Conservation (phyloP, 2,888 invertebrate species). For the Caenorhabditis sp. region DNA sequence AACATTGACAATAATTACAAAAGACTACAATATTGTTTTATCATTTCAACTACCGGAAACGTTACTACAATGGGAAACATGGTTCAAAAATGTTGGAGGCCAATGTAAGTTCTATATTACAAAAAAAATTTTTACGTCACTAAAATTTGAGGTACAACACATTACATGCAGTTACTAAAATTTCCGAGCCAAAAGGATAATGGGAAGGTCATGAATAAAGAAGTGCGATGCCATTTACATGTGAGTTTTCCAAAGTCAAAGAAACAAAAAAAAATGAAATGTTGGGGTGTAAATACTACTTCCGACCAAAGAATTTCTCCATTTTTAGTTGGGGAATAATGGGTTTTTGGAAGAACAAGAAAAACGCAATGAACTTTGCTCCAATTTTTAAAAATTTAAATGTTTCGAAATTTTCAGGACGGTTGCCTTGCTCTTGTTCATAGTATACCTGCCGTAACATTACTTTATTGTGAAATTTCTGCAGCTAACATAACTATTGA, state of each 20-base stretch:
- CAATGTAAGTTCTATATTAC: constrained; percentile 37
- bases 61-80: constrained; percentile 49
- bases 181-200: constrained; percentile 33
- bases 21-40: constrained; percentile 35
- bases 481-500: constrained; percentile 19
- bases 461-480: constrained; percentile 32
- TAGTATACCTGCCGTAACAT: constrained; percentile 41
- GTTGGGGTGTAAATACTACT: background rate
- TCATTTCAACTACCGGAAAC: constrained; percentile 47
- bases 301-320: background rate
- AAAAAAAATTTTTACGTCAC: no score
- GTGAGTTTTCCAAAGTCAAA: constrained; percentile 14
- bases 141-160: constrained; percentile 38
- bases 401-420: constrained; percentile 34
- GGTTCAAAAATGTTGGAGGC: constrained; percentile 48
- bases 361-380: background rate
- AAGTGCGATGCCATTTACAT: constrained; percentile 50
- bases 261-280: background rate
- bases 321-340: background rate
- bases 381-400: no score
- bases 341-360: background rate
- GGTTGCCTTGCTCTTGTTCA: constrained; percentile 38
- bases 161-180: constrained; percentile 44
- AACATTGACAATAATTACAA: constrained; percentile 45
- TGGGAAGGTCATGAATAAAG: constrained; percentile 32